Evolutionary conservation across 2,797 vertebrate genomes (phyloP), one percentile per base, ranked within the genome.

Genomic region (Xiphophorus birchmanni): DNA sequence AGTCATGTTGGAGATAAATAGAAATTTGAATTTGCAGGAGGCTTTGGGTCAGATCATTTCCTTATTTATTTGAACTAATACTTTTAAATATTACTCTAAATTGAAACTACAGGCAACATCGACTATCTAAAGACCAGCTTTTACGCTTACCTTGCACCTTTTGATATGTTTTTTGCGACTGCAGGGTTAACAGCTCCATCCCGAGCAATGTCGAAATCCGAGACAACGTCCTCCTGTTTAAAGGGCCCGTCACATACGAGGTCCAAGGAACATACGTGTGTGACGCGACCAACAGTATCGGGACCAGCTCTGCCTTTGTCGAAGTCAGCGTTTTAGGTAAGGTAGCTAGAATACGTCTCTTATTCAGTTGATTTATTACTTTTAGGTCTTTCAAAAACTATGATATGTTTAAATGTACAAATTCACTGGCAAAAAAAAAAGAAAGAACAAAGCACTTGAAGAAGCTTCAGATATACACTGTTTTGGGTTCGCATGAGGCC

Each of bases 301-400:
- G 99, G 40, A 99, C 97, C 0, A 95, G 96, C 21, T 98, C 98
- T 0, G 97, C 94, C 76, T 95, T 96, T 75, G 96, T 98, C 90
- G 98, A 98, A 71, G 96, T 99, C 93, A 98, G 97, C 89, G 92
- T 99, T 78, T 97, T 97, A 96, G 98, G 98, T 99, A 97, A 82
- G 95, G 35, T 76, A 76, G 21, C 54, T 56, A 29, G 11, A 72
- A 15, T 48, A 54, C n/a, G 35, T 54, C 32, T 56, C 21, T 32
- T 4, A 58, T 32, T 74, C 12, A 44, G 2, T 23, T 29, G 11
- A 63, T 63, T 32, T 35, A 3, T 26, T 23, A 26, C 13, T 10
- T 37, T 48, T 26, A 65, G 35, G 60, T 17, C 32, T 2, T 65
- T 65, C 32, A 65, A 35, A 35, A 65, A 35, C 60, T 18, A 65